Evolutionary conservation across 2,113 vertebrate genomes (phyloP).

Genomic region (Bos javanicus): DNA sequence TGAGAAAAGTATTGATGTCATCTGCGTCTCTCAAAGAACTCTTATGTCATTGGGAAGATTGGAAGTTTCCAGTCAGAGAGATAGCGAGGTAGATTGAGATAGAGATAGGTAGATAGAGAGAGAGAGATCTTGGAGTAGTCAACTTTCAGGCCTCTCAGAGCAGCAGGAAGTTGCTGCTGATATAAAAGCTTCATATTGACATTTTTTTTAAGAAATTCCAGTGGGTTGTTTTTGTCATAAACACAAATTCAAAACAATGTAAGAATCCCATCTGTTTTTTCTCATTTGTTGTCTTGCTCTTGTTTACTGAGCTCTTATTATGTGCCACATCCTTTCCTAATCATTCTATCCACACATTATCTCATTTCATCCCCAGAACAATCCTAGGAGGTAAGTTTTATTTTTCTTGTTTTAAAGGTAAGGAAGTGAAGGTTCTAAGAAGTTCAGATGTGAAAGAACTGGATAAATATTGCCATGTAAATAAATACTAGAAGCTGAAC

Average conservation of each 20-base stretch:
- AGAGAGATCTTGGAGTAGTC: rapidly evolving
- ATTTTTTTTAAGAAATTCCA: not conserved
- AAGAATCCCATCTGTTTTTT: not conserved
- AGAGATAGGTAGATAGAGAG: not conserved
- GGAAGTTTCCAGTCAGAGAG: not conserved
- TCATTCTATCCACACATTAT: not conserved
- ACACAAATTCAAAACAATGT: not conserved
- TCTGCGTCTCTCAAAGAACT: not conserved
- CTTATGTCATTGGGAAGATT: not conserved
- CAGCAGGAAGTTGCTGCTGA: not conserved
- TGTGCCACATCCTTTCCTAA: not conserved
- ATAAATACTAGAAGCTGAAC: not conserved
- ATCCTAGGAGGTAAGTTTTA: not conserved
- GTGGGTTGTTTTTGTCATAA: not conserved
- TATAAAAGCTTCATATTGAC: not conserved
- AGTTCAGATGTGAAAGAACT: not conserved
- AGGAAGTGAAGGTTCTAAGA: not conserved
- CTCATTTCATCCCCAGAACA: not conserved
- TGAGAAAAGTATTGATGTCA: not conserved
- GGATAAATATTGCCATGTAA: not conserved
- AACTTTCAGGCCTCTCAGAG: not conserved
- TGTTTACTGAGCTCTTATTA: not conserved
- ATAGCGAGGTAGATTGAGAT: not conserved
- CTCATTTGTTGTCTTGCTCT: not conserved
- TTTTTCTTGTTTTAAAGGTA: not conserved